phyloP scores from a whole-genome alignment of 2,113 vertebrate genomes.

The Nothobranchius furzeri region DNA sequence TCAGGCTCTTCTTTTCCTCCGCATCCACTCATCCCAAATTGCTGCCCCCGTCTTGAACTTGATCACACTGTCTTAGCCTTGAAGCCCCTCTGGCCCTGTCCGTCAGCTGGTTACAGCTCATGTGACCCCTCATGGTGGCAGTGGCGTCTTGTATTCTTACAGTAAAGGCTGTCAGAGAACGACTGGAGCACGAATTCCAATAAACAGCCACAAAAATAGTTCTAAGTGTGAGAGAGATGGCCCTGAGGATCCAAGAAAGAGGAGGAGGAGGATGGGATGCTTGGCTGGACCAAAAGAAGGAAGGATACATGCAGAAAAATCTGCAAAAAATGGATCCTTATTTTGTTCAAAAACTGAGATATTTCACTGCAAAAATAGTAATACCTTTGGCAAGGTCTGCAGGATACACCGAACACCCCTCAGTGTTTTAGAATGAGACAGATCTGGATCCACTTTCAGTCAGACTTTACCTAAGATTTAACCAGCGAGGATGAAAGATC shows the following conservation, averaged over 20 bases:
- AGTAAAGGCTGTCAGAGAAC: constrained; percentile 2
- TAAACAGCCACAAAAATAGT: constrained; percentile 79
- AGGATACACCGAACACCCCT: too few species aligned
- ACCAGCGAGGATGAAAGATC: too few species aligned
- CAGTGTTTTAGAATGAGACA: too few species aligned
- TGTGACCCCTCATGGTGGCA: constrained; percentile 25
- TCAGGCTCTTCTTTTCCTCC: constrained; percentile 45
- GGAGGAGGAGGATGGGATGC: background rate
- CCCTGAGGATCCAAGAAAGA: constrained; percentile 2
- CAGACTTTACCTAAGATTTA: too few species aligned
- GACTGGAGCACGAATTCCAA: constrained; percentile 57
- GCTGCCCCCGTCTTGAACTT: constrained; percentile 48
- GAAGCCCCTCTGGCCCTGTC: constrained; percentile 44
- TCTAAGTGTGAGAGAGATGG: background rate
- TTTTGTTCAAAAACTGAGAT: background rate
- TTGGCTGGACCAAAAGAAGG: constrained; percentile 1
- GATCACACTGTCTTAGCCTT: constrained; percentile 16
- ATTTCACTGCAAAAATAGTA: background rate
- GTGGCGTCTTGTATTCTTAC: background rate
- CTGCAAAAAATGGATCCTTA: background rate
- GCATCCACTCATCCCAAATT: constrained; percentile 45
- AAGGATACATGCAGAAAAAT: background rate
- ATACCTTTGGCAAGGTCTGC: too few species aligned
- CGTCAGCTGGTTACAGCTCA: constrained; percentile 41
- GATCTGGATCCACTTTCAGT: too few species aligned